phyloP scores from a whole-genome alignment of 2,888 invertebrate species.

The Lomographa bimaculata region DNA sequence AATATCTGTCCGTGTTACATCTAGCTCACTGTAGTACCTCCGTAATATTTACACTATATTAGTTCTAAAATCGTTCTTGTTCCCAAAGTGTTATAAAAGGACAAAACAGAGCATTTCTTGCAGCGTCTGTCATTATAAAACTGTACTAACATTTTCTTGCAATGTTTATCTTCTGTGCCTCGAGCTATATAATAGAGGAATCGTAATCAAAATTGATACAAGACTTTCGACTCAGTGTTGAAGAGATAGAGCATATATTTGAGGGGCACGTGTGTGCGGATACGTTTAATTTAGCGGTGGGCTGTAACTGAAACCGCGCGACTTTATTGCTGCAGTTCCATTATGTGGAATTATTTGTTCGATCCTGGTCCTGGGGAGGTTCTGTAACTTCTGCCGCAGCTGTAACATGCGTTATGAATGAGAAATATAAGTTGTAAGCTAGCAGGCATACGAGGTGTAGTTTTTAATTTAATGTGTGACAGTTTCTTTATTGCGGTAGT shows the following conservation, averaged over 20 bases:
- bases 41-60: too few relatives aligned
- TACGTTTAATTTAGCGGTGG: conserved; percentile 30
- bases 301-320: conserved; percentile 29
- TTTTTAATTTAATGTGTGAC: conserved; percentile 7
- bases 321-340: conserved; percentile 26
- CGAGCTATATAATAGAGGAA: conserved; percentile 19
- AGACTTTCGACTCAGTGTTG: too few relatives aligned
- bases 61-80: conserved; percentile 3
- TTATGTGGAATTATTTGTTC: conserved; percentile 17
- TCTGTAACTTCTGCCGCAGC: neutral
- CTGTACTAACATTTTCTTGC: conserved; percentile 28
- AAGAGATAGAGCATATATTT: too few relatives aligned
- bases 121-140: conserved; percentile 22
- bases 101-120: conserved; percentile 15
- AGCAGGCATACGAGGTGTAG: neutral
- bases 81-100: too few relatives aligned
- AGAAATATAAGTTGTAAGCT: neutral
- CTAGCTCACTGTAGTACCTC: too few relatives aligned
- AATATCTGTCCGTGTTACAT: too few relatives aligned
- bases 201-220: neutral
- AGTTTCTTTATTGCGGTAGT: conserved; percentile 5
- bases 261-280: conserved; percentile 7
- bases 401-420: neutral
- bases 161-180: conserved; percentile 30
- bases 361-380: neutral